A percentile compares a stretch with the other conserved stretches of the same genome.
Conservation (phyloP, 2,113 vertebrate species). For the Guaruba guarouba region DNA sequence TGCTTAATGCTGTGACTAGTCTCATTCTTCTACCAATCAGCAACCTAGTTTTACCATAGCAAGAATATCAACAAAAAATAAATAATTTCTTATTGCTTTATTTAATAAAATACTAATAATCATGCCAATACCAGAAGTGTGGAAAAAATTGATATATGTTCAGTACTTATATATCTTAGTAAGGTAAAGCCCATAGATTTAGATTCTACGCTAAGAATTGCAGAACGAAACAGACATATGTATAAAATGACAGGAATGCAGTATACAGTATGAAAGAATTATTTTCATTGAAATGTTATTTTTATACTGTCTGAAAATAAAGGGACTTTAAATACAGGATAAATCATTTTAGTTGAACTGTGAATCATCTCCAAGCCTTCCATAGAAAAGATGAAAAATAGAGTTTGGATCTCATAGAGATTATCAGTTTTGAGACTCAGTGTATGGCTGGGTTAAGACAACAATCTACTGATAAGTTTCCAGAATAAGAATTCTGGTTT, state of each 20-base stretch:
- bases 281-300: neutral
- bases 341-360: neutral
- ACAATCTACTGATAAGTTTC: neutral
- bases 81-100: neutral
- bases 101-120: neutral
- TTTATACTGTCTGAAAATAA: neutral
- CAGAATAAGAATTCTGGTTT: neutral
- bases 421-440: neutral
- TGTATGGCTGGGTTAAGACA: neutral
- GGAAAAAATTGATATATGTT: neutral
- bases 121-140: neutral
- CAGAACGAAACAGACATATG: neutral
- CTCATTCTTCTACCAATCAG: neutral
- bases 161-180: neutral
- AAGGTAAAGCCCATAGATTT: neutral
- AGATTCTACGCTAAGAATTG: neutral
- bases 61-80: neutral
- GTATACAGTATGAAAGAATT: neutral
- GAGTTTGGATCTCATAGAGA: neutral
- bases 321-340: neutral
- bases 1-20: neutral
- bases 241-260: neutral
- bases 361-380: neutral
- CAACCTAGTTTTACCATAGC: neutral
- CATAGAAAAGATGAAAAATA: neutral